Conservation (phyloP, 2,113 vertebrate species). For the Burhinus bistriatus region DNA sequence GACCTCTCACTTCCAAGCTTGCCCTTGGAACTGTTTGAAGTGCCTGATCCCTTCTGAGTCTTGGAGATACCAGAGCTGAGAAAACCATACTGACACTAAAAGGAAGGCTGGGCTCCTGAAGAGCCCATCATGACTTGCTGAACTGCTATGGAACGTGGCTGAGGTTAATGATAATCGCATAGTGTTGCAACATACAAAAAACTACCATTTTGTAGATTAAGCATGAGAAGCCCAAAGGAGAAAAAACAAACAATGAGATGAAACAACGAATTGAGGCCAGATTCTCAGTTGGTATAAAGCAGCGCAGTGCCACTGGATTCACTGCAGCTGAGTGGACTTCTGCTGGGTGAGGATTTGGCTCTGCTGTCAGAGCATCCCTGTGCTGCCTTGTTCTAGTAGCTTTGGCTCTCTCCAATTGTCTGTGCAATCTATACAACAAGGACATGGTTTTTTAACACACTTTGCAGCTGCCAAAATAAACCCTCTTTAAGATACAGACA, state of each 20-base stretch:
- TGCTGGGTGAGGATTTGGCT: background rate
- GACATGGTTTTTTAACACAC: background rate
- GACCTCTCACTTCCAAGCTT: background rate
- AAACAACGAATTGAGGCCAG: background rate
- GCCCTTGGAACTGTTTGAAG: background rate
- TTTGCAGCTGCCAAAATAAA: constrained; percentile 35
- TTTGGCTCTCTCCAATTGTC: background rate
- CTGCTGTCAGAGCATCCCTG: background rate
- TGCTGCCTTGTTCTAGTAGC: background rate
- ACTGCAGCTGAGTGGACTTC: background rate
- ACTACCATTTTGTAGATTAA: background rate
- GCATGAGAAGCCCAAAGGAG: background rate
- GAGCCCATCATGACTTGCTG: background rate
- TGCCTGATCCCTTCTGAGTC: background rate
- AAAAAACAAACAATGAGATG: background rate
- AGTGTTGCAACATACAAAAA: background rate
- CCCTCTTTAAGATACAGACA: background rate
- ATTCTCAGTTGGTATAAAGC: background rate
- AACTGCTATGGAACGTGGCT: rapidly evolving
- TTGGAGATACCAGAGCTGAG: background rate
- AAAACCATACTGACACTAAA: background rate
- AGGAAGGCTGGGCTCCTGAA: background rate
- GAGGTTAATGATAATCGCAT: background rate
- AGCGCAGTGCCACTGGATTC: background rate
- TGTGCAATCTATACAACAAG: background rate